Base-by-base conservation (phyloP, 2,113 vertebrate genomes). In the Passer montanus region DNA sequence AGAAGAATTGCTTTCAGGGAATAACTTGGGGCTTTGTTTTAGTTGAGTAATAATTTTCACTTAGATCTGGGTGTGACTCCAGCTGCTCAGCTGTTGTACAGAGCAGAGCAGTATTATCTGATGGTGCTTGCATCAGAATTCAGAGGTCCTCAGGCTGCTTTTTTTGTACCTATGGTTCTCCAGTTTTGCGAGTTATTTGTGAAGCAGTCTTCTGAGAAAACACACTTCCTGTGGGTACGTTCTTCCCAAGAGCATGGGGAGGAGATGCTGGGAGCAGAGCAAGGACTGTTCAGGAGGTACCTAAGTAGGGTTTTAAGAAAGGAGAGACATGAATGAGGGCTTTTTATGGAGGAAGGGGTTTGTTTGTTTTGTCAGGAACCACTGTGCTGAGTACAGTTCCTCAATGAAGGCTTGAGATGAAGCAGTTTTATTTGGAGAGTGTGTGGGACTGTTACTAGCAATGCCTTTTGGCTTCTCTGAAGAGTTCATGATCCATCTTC, bases 191-290 rank as follows among this genome's bases (percentile, higher is more conserved):
- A 44, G 52, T 75, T 67, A 53, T 4, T 90, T 77, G 15, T 50
- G 30, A 74, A 63, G 56, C 33, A 46, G 35, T 35, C 10, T 70
- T 78, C 43, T 8, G 7, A 31, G 30, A 55, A 47, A 72, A 10
- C 5, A 2, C 3, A 0, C 6, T 43, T n/a, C 5, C 15, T 39
- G 3, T 2, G 3, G 35, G 18, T 58, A 6, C 0, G 0, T 74
- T 81, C 7, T 91, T 77, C 46, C 55, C 13, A 13, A 58, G 41
- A 66, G 10, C 9, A 2, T 21, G 18, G 0, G 1, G 31, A 62
- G 28, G 59, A 66, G 46, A 11, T 63, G 72, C 53, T 86, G 20
- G 41, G 31, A 93, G 35, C 55, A 46, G 26, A 77, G 37, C 43
- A 74, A 49, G 20, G 21, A 6, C 24, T 83, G 7, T 78, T 70